Evolutionary conservation across 2,888 invertebrate genomes (phyloP).

Genomic region (Drosophila eohydei): DNA sequence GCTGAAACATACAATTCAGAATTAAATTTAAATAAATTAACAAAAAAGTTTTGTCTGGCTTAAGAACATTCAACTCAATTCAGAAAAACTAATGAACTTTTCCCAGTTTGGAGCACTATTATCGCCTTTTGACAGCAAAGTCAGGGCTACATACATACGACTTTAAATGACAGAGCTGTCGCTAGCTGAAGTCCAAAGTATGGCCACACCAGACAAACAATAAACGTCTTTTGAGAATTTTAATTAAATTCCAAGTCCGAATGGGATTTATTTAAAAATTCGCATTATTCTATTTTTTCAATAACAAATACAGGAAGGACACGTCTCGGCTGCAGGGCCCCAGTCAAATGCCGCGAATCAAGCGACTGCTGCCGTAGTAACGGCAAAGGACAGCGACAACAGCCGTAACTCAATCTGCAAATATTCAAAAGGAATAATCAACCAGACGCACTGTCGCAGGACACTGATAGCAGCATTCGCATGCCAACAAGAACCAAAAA

Average conservation of each 20-base stretch:
- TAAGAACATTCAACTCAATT: background rate
- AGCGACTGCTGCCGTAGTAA: constrained; percentile 13
- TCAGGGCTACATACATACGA: background rate
- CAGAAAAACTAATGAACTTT: background rate
- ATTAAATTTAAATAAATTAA: background rate
- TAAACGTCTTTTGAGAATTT: constrained; percentile 19
- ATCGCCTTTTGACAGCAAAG: background rate
- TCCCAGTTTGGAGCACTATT: background rate
- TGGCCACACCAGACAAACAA: constrained; percentile 2
- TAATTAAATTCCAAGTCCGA: constrained; percentile 60
- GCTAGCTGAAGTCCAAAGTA: background rate
- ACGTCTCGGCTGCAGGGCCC: constrained; percentile 7
- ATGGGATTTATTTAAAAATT: constrained; percentile 67
- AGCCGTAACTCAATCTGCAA: constrained; percentile 69
- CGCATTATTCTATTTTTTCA: constrained; percentile 67
- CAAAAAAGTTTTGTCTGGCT: too few relatives aligned
- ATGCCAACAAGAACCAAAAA: background rate
- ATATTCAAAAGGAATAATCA: constrained; percentile 54
- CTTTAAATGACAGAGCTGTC: background rate
- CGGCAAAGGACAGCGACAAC: constrained; percentile 43
- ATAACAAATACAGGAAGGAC: constrained; percentile 46
- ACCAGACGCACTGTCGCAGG: constrained; percentile 48
- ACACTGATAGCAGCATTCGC: constrained; percentile 49
- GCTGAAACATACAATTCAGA: background rate
- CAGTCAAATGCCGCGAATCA: constrained; percentile 50